Base-by-base conservation (phyloP, 2,797 vertebrate species). In the Sebastes flavidus region DNA sequence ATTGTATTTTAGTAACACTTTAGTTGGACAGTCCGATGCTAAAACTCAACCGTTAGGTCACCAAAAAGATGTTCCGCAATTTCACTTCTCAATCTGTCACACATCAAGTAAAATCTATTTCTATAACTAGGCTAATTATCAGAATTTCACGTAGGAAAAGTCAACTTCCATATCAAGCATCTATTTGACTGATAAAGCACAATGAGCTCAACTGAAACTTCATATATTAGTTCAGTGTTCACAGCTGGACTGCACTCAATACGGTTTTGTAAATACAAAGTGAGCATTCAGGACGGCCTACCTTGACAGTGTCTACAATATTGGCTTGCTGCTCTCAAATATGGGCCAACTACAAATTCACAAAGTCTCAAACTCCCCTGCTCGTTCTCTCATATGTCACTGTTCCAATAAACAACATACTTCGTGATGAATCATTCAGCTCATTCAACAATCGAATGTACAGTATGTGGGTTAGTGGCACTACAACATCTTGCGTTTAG, bases 381-480 rank as follows among this genome's bases (percentile, higher is more conserved):
- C 12, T 42, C 7, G 0, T 49, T 81, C 2, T 11, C 13, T 77
- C 11, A 20, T 10, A 42, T 30, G 59, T 54, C 25, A 25, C 3
- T 65, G 3, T 52, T 73, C 56, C 14, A 38, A 25, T 62, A 63
- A 54, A 75, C 29, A 74, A 29, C 20, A 27, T 2, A 18, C n/a
- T 42, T 46, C 4, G 11, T 22, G 13, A 63, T 60, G 22, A 75
- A 75, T 82, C 62, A 65, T 59, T 76, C 11, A 32, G 32, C 27
- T 30, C 4, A 14, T 74, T 76, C 34, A 65, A 66, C 27, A 34
- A 25, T 38, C 34, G 8, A 46, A 60, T 66, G 42, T 56, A 18
- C 24, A n/a, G 20, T 13, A 66, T 68, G 52, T 54, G 70, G 34
- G 70, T 77, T 58, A 66, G 34, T 72, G 62, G 62, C 59, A n/a